These are phyloP conservation scores for Falco concolor DNA, from an alignment of 2,797 vertebrate genomes.

Conservation along the genomic window DNA sequence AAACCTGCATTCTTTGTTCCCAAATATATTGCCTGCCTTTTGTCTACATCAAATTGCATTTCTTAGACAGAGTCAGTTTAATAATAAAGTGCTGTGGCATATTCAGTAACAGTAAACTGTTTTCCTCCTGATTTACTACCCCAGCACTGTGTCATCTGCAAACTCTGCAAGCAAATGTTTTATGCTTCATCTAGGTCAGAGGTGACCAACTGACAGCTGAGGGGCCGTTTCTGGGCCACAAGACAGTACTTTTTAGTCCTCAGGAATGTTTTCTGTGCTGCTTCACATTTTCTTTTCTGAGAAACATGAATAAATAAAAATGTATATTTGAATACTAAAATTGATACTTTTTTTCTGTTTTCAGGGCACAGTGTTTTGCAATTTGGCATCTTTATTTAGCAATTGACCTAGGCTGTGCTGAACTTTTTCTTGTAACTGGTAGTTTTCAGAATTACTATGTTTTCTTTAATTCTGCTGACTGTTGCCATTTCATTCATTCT, in stretches of 20 bases:
- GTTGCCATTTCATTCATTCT: not conserved
- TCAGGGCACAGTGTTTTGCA: not conserved
- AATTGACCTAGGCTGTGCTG: not conserved
- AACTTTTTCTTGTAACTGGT: not conserved
- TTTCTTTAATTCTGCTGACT: slow-evolving; percentile 9
- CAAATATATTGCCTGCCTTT: not conserved
- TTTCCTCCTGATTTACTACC: not conserved
- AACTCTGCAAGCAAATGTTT: not conserved
- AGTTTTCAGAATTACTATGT: not conserved
- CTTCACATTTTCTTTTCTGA: not conserved
- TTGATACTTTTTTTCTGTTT: not conserved
- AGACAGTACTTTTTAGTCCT: not conserved
- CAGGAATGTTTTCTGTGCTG: not conserved
- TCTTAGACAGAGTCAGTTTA: not conserved
- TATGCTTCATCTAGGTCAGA: not conserved
- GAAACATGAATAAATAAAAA: not conserved
- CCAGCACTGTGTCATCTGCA: not conserved
- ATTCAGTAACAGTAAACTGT: not conserved
- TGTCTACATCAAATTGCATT: not conserved
- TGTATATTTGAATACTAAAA: not conserved
- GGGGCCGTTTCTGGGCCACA: not conserved
- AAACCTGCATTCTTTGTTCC: not conserved
- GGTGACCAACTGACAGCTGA: slow-evolving; percentile 6
- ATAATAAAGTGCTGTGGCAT: not conserved
- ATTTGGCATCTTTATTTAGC: not conserved